Percentiles rank a stretch among this genome's conserved stretches.
These are phyloP conservation scores for Thysanoteuthis rhombus DNA, from an alignment of 2,888 invertebrate species.

Conservation along the genomic window DNA sequence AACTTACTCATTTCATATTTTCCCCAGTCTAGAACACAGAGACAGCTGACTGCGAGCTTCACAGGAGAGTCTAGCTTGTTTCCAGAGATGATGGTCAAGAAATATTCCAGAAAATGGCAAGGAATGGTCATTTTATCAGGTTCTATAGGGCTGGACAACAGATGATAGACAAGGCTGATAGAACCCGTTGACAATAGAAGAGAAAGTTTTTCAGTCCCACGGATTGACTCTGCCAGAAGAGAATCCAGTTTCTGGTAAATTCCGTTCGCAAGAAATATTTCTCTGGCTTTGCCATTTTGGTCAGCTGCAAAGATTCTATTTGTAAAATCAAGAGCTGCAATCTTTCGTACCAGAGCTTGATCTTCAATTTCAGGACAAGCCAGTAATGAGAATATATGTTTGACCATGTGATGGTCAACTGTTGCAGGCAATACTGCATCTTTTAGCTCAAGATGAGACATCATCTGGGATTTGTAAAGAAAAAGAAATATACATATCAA, in stretches of 20 bases:
- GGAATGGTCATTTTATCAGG: neutral
- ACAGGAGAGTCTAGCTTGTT: neutral
- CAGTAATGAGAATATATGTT: neutral
- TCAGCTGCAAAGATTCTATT: constrained; percentile 20
- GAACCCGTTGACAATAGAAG: neutral
- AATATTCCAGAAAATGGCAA: neutral
- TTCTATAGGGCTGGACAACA: neutral
- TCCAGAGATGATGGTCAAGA: neutral
- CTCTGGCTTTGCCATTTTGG: neutral
- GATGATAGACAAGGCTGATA: neutral
- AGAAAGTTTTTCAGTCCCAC: neutral
- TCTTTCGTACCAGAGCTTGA: neutral
- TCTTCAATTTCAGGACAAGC: neutral
- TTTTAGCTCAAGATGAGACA: neutral
- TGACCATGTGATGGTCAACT: neutral
- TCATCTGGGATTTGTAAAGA: neutral
- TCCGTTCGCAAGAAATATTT: neutral
- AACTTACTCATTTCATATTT: neutral
- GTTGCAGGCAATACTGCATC: neutral
- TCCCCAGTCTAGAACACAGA: neutral
- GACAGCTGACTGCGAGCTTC: neutral
- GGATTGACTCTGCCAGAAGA: neutral
- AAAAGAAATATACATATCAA: neutral
- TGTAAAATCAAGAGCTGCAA: neutral
- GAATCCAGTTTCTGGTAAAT: neutral